phyloP scores from a whole-genome alignment of 2,797 vertebrate genomes.

The Cetoscarus ocellatus region DNA sequence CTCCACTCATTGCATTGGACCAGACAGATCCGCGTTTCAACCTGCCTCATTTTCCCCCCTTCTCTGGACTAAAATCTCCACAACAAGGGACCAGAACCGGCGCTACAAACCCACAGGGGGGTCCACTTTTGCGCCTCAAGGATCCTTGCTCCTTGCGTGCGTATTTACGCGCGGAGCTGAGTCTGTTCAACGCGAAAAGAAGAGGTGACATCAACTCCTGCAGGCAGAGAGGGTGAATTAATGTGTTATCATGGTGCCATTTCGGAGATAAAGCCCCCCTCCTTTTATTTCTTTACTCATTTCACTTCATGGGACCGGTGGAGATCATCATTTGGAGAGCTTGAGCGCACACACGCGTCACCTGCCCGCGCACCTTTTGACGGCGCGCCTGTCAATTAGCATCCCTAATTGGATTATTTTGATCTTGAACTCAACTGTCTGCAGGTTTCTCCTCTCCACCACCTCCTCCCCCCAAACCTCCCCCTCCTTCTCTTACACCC shows the following conservation, averaged over 20 bases:
- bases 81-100: background rate
- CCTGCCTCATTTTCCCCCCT: conserved; percentile 20
- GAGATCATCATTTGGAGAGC: conserved; percentile 48
- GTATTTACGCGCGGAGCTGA: conserved; percentile 8
- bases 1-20: conserved; percentile 61
- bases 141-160: conserved; percentile 10
- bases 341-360: conserved; percentile 51
- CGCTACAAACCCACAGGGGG: conserved; percentile 12
- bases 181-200: background rate
- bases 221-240: conserved; percentile 61
- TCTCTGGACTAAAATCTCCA: background rate
- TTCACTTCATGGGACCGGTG: conserved; percentile 54
- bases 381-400: conserved; percentile 58
- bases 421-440: conserved; percentile 50
- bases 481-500: conserved; percentile 7
- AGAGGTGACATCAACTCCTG: conserved; percentile 51
- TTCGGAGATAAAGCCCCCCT: conserved; percentile 61
- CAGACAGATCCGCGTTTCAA: conserved; percentile 38
- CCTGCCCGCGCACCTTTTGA: conserved; percentile 55
- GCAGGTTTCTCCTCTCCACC: conserved; percentile 44
- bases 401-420: conserved; percentile 72
- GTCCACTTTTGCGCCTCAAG: conserved; percentile 7
- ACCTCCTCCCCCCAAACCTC: conserved; percentile 2
- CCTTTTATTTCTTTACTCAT: background rate
- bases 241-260: conserved; percentile 60